phyloP scores from a whole-genome alignment of 2,797 vertebrate genomes.

The Columba guinea region DNA sequence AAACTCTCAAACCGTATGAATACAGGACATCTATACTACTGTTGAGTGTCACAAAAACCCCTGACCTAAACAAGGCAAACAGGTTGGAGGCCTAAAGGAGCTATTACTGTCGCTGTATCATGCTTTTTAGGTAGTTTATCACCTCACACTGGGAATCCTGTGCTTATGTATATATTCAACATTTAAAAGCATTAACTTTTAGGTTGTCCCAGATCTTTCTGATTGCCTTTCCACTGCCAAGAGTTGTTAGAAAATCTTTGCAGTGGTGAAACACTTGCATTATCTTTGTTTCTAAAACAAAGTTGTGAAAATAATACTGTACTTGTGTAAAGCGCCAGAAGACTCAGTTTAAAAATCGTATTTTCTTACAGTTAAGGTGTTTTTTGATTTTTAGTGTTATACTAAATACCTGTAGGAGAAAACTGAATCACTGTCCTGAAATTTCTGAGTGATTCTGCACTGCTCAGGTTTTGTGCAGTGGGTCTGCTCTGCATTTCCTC shows the following conservation, averaged over 20 bases:
- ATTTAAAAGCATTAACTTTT: background rate
- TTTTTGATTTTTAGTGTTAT: background rate
- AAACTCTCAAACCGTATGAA: background rate
- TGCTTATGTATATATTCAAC: background rate
- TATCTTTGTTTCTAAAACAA: background rate
- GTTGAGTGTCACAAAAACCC: background rate
- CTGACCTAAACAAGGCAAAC: background rate
- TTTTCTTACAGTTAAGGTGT: background rate
- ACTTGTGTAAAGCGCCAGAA: background rate
- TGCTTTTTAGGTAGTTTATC: background rate
- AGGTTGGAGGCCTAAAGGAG: background rate
- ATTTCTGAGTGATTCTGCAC: background rate
- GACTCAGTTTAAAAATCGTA: background rate
- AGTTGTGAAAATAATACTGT: background rate
- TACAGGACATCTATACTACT: background rate
- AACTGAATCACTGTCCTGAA: rapidly evolving
- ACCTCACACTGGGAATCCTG: background rate
- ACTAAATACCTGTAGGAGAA: background rate
- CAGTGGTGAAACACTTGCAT: background rate
- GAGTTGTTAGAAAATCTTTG: background rate
- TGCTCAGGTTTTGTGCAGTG: background rate
- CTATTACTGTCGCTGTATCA: background rate
- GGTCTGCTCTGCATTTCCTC: background rate
- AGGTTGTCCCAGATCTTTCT: background rate
- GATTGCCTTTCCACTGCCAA: background rate